Conservation (phyloP, 2,797 vertebrate species). For the Dicrostonyx torquatus region DNA sequence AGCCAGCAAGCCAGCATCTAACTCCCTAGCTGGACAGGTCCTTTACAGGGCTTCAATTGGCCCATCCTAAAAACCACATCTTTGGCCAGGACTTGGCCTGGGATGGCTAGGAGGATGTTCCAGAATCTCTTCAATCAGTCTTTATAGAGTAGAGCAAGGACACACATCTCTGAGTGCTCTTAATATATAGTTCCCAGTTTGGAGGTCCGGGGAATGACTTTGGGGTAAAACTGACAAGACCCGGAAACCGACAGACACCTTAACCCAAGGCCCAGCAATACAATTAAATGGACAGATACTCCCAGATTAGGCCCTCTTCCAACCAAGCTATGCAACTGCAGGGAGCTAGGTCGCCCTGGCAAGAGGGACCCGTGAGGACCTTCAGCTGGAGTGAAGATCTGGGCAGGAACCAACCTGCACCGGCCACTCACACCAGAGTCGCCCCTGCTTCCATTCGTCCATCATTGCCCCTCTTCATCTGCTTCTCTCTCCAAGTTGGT, state of each 20-base stretch:
- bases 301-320: neutral
- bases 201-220: neutral
- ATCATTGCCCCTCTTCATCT: neutral
- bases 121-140: neutral
- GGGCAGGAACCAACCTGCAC: neutral
- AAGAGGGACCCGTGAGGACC: fast-evolving
- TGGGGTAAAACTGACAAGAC: neutral
- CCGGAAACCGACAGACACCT: neutral
- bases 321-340: too few species aligned
- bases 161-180: neutral
- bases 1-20: neutral
- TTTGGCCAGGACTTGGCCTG: neutral
- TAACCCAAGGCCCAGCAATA: neutral
- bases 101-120: neutral
- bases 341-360: neutral
- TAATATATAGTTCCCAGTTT: neutral
- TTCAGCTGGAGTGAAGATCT: neutral
- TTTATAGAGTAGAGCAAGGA: neutral
- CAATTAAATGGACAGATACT: neutral
- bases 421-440: neutral
- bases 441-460: neutral
- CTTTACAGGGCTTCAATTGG: neutral
- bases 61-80: neutral
- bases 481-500: neutral
- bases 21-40: neutral